Evolutionary conservation across 2,888 invertebrate genomes (phyloP).

Genomic region (Girardia tigrina): DNA sequence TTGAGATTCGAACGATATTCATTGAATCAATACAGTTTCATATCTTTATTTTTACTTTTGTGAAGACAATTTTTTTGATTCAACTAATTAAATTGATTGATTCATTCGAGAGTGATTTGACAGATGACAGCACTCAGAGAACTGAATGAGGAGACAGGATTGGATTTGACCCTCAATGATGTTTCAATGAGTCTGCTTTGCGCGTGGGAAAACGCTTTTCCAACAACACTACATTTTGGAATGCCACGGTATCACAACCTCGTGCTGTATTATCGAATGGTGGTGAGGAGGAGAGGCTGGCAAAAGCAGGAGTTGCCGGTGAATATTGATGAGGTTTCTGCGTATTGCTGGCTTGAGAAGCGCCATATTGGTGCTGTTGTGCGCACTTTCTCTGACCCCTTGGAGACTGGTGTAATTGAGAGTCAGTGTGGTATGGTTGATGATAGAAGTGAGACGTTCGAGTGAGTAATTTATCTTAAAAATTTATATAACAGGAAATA

Average conservation of each 20-base stretch:
- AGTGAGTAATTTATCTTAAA: too few species aligned
- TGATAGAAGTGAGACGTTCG: too few species aligned
- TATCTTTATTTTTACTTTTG: too few species aligned
- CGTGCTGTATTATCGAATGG: conserved; percentile 45
- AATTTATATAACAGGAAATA: too few species aligned
- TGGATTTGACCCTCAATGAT: conserved; percentile 41
- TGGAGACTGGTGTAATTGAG: not conserved
- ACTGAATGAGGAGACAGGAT: conserved; percentile 50
- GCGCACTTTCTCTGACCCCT: not conserved
- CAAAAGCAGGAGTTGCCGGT: not conserved
- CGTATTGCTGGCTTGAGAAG: not conserved
- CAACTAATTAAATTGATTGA: too few species aligned
- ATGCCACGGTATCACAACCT: conserved; percentile 50
- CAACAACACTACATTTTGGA: conserved; percentile 47
- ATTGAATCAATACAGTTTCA: too few species aligned
- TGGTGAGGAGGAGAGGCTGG: not conserved
- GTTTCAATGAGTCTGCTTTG: conserved; percentile 40
- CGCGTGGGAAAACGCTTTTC: conserved; percentile 49
- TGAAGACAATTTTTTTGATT: too few species aligned
- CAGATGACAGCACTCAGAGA: conserved; percentile 50
- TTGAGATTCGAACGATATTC: too few species aligned
- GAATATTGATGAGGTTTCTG: not conserved
- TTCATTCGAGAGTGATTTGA: too few species aligned
- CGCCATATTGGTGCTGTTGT: not conserved
- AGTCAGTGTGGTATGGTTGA: too few species aligned